Conservation (phyloP, 2,113 vertebrate genomes). For the Polypterus senegalus region DNA sequence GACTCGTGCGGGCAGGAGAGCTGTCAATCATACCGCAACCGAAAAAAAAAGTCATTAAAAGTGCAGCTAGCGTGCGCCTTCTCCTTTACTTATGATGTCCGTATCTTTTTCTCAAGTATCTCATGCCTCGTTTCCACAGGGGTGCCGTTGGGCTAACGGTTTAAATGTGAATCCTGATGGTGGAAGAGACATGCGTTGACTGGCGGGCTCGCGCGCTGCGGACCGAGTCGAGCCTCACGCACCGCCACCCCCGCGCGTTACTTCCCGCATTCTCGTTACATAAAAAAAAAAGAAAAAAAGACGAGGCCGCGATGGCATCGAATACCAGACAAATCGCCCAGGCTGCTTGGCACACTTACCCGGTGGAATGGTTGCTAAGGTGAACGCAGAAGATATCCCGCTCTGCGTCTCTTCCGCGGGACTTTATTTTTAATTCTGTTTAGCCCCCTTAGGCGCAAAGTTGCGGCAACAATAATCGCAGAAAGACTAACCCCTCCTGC, state of each 20-base stretch:
- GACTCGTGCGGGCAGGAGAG: constrained; percentile 26
- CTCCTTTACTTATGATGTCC: too few species aligned
- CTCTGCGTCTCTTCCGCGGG: constrained; percentile 14
- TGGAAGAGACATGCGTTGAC: too few species aligned
- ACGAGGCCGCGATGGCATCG: not conserved
- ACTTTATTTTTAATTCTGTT: constrained; percentile 16
- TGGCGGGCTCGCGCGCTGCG: not conserved
- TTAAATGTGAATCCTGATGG: too few species aligned
- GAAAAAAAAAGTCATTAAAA: constrained; percentile 23
- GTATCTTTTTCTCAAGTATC: too few species aligned
- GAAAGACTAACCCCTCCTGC: constrained; percentile 29
- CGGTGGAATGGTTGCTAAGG: constrained; percentile 11
- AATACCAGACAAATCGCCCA: too few species aligned
- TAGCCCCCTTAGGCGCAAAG: constrained; percentile 17
- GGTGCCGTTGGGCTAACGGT: too few species aligned
- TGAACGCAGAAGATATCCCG: constrained; percentile 13
- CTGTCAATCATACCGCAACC: constrained; percentile 35
- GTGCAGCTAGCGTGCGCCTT: constrained; percentile 3
- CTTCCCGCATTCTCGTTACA: constrained; percentile 34
- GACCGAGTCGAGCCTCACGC: constrained; percentile 27
- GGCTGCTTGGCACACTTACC: constrained; percentile 20
- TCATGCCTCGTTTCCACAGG: too few species aligned
- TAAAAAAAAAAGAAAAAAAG: constrained; percentile 22
- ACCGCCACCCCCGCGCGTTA: constrained; percentile 44
- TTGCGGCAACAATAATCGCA: constrained; percentile 31